Evolutionary conservation across 2,888 invertebrate species (phyloP).

Genomic region (Leucozona laternaria): DNA sequence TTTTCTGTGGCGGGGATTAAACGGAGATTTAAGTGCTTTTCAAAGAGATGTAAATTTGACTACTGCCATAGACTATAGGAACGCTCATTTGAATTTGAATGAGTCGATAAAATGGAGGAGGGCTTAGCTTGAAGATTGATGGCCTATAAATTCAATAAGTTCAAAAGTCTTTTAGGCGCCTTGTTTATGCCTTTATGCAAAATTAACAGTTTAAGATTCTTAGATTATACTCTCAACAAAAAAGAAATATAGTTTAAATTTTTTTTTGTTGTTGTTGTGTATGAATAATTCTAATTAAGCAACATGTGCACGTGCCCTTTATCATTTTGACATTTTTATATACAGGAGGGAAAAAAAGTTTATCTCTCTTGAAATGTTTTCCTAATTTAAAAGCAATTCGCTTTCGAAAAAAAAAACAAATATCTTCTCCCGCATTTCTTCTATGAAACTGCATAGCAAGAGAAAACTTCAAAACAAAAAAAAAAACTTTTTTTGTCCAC

Average conservation of each 20-base stretch:
- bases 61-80: background rate
- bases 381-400: slow-evolving; percentile 38
- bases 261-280: background rate
- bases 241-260: background rate
- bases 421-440: background rate
- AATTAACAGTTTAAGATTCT: background rate
- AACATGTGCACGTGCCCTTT: background rate
- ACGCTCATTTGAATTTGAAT: slow-evolving; percentile 17
- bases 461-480: slow-evolving; percentile 54
- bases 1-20: background rate
- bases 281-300: background rate
- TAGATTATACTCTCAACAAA: background rate
- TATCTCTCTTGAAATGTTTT: slow-evolving; percentile 4
- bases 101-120: slow-evolving; percentile 12
- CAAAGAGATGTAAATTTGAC: slow-evolving; percentile 2
- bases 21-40: slow-evolving; percentile 11
- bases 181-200: slow-evolving; percentile 4
- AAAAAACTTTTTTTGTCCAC: slow-evolving; percentile 41
- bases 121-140: background rate
- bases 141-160: slow-evolving; percentile 6
- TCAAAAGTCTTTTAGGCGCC: slow-evolving; percentile 14
- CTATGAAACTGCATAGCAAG: slow-evolving; percentile 28
- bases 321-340: background rate
- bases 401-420: slow-evolving; percentile 2
- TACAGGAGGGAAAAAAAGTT: slow-evolving; percentile 15